A percentile compares a stretch with the other conserved stretches of the same genome.
Evolutionary conservation across 2,797 vertebrate genomes (phyloP).

Genomic region (Anisognathus igniventris): DNA sequence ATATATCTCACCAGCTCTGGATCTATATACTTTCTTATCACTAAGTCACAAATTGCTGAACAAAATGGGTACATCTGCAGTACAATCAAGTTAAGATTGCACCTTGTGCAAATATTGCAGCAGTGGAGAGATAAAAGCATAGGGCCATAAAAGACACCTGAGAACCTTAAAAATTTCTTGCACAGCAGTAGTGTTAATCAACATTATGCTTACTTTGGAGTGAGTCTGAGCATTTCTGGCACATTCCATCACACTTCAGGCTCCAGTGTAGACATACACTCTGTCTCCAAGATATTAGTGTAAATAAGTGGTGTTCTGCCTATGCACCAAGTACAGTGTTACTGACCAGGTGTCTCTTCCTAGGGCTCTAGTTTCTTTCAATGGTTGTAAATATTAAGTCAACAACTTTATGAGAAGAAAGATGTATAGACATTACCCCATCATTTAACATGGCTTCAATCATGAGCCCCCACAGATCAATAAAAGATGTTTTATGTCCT

Average conservation of each 20-base stretch:
- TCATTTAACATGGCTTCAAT: constrained; percentile 79
- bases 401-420: not conserved
- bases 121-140: not conserved
- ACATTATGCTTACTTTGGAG: not conserved
- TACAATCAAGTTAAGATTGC: not conserved
- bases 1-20: not conserved
- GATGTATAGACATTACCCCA: constrained; percentile 65
- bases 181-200: not conserved
- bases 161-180: not conserved
- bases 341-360: not conserved
- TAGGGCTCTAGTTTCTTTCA: not conserved
- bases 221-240: not conserved
- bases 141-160: not conserved
- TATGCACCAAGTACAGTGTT: not conserved
- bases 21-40: not conserved
- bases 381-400: not conserved
- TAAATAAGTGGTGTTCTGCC: not conserved
- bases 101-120: not conserved
- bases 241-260: not conserved
- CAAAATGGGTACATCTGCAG: not conserved
- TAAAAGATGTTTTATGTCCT: constrained; percentile 76
- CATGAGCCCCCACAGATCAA: constrained; percentile 82
- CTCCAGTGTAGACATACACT: not conserved
- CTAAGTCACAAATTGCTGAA: not conserved
- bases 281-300: not conserved